These are phyloP conservation scores for Nerophis ophidion DNA, from an alignment of 2,113 vertebrate genomes.

Conservation along the genomic window DNA sequence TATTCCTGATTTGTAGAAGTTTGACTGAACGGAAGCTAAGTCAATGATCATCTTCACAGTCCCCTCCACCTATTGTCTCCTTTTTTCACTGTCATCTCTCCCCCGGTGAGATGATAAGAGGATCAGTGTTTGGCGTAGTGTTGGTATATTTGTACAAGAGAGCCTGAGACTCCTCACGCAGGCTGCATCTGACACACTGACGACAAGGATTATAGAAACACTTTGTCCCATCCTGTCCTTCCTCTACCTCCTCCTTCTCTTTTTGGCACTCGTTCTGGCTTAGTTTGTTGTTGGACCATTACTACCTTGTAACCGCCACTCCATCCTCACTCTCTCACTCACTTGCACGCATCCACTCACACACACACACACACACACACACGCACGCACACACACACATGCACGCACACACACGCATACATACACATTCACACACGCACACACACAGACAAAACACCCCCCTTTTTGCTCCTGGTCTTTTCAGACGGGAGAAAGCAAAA, in stretches of 20 bases:
- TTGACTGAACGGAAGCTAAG: too few species aligned
- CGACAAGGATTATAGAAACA: conserved; percentile 50
- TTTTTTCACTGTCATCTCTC: conserved; percentile 30
- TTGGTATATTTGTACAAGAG: conserved; percentile 57
- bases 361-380: conserved; percentile 6
- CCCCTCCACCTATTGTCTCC: neutral
- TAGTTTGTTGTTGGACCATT: conserved; percentile 55
- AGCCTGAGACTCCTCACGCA: conserved; percentile 52
- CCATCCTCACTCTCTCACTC: conserved; percentile 1
- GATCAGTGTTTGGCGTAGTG: conserved; percentile 53
- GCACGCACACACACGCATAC: neutral
- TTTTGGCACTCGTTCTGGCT: conserved; percentile 35
- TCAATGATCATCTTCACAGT: too few species aligned
- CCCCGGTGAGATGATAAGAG: conserved; percentile 57
- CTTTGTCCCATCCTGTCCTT: conserved; percentile 46
- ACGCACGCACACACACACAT: conserved; percentile 20
- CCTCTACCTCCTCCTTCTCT: conserved; percentile 35
- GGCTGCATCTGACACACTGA: conserved; percentile 49
- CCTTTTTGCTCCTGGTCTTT: conserved; percentile 57
- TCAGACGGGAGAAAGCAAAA: conserved; percentile 59
- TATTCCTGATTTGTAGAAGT: too few species aligned
- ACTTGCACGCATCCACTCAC: conserved; percentile 1
- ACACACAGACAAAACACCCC: conserved; percentile 29
- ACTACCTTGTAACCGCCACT: conserved; percentile 38
- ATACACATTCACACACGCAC: neutral